phyloP scores from a whole-genome alignment of 2,888 invertebrate species.

The Caenorhabditis doughertyi region DNA sequence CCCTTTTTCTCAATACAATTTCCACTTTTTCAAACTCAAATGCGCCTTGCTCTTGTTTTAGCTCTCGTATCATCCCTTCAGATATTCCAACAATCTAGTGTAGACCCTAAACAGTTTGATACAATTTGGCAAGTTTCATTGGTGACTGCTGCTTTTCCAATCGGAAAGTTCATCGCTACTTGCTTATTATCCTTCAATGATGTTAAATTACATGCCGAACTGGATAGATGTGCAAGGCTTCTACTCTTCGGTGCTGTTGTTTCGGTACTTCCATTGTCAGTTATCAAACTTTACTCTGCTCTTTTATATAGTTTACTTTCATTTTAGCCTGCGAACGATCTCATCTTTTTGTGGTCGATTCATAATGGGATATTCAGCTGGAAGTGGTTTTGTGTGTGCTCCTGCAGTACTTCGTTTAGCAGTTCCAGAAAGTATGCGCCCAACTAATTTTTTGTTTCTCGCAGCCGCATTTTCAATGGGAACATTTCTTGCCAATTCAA shows the following conservation, averaged over 20 bases:
- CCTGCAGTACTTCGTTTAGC: constrained; percentile 65
- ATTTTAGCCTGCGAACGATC: constrained; percentile 42
- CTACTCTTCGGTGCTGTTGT: constrained; percentile 64
- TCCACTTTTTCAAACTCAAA: constrained; percentile 23
- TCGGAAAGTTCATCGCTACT: constrained; percentile 71
- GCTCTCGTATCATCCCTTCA: constrained; percentile 74
- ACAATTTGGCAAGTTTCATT: constrained; percentile 60
- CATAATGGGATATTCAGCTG: constrained; percentile 73
- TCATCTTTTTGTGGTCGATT: constrained; percentile 65
- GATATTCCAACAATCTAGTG: constrained; percentile 71
- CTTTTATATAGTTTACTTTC: too few relatives aligned
- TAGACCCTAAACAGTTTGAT: constrained; percentile 44
- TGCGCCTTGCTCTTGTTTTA: constrained; percentile 71
- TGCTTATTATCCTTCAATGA: constrained; percentile 53
- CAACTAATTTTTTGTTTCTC: constrained; percentile 64
- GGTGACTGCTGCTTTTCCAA: constrained; percentile 66
- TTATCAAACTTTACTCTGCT: not conserved
- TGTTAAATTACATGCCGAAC: constrained; percentile 47
- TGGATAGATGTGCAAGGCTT: constrained; percentile 60
- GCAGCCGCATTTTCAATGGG: constrained; percentile 68
- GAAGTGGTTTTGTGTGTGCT: constrained; percentile 75
- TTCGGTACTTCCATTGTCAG: constrained; percentile 60
- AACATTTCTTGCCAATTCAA: constrained; percentile 64
- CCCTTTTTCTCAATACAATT: not conserved
- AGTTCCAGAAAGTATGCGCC: constrained; percentile 61